Evolutionary conservation across 2,113 vertebrate genomes (phyloP).

Genomic region (Microcebus griseorufus): DNA sequence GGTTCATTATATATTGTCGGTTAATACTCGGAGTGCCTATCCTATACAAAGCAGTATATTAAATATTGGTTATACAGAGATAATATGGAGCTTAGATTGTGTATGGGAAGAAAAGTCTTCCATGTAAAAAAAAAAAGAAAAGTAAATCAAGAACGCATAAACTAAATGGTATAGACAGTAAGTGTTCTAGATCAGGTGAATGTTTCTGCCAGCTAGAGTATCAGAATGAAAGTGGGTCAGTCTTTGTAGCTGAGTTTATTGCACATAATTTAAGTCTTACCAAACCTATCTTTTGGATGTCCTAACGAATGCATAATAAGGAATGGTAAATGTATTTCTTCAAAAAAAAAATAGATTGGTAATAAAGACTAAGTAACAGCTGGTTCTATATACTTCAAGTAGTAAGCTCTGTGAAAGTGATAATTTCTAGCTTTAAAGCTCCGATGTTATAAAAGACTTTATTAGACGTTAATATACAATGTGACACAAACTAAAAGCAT

Average conservation of each 20-base stretch:
- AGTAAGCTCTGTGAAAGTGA: neutral
- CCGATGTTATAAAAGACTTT: neutral
- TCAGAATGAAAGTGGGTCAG: neutral
- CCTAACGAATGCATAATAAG: neutral
- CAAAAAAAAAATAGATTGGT: neutral
- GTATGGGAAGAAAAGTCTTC: neutral
- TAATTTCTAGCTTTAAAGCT: neutral
- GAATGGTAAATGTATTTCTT: neutral
- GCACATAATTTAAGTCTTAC: neutral
- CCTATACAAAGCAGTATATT: neutral
- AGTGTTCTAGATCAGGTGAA: neutral
- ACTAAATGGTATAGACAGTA: neutral
- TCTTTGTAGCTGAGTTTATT: neutral
- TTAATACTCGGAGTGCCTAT: neutral
- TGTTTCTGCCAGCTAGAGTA: neutral
- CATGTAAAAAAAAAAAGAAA: neutral
- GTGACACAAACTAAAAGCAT: neutral
- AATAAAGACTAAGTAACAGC: neutral
- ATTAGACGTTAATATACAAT: neutral
- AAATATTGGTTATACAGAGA: neutral
- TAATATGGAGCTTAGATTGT: neutral
- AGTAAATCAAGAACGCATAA: neutral
- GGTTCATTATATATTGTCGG: neutral
- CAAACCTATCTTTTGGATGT: neutral
- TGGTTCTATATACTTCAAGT: neutral